Evolutionary conservation across 2,113 vertebrate genomes (phyloP).

Genomic region (Chionomys nivalis): DNA sequence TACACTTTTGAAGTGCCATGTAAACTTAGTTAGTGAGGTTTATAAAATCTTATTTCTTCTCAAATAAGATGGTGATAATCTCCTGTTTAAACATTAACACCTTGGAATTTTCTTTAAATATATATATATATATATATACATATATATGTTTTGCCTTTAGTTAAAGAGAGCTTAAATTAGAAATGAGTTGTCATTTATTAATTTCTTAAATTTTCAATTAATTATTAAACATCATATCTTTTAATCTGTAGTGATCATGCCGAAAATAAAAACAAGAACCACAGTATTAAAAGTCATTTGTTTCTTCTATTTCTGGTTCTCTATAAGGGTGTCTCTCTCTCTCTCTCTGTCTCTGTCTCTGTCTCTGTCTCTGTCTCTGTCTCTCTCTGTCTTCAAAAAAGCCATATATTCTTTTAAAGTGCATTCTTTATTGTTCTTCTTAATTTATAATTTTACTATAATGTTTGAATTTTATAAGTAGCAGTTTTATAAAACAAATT

Average conservation of each 20-base stretch:
- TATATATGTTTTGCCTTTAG: background rate
- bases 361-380: too few relatives aligned
- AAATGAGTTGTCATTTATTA: background rate
- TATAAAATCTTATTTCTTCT: background rate
- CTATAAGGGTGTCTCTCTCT: background rate
- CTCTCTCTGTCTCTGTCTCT: background rate
- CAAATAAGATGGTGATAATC: background rate
- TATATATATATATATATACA: background rate
- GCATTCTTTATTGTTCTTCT: background rate
- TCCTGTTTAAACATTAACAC: background rate
- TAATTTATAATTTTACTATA: conserved; percentile 35
- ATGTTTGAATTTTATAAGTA: background rate
- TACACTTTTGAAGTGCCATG: background rate
- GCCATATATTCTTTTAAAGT: background rate
- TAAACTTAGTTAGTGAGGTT: background rate
- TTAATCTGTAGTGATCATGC: background rate
- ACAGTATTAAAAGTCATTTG: background rate
- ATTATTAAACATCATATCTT: background rate
- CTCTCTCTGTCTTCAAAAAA: background rate
- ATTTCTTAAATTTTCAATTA: conserved; percentile 14
- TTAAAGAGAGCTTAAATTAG: background rate
- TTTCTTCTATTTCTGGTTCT: conserved; percentile 12
- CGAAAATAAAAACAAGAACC: background rate
- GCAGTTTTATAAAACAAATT: conserved; percentile 6
- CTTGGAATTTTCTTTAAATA: background rate